Evolutionary conservation across 2,797 vertebrate species (phyloP).

Genomic region (Dendrocincla fuliginosa): DNA sequence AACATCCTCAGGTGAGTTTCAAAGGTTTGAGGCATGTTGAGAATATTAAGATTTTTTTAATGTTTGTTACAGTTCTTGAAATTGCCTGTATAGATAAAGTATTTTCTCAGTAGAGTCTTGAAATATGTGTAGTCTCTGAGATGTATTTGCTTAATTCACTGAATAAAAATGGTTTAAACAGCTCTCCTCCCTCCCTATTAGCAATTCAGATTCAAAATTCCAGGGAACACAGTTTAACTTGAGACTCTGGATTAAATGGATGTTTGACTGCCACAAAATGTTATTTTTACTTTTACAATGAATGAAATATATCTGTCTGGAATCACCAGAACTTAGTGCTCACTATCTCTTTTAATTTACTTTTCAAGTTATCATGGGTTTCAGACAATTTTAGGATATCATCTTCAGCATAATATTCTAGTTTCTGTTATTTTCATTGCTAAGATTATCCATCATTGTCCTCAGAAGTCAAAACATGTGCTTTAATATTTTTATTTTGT

Average conservation of each 20-base stretch:
- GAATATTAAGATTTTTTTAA: not conserved
- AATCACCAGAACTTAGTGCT: not conserved
- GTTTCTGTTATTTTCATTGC: not conserved
- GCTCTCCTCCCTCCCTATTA: not conserved
- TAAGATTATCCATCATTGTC: not conserved
- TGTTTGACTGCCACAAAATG: not conserved
- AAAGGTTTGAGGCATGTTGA: not conserved
- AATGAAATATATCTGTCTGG: not conserved
- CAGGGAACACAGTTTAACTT: not conserved
- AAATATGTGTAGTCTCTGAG: not conserved
- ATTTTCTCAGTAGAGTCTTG: not conserved
- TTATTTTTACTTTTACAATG: not conserved
- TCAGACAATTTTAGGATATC: not conserved
- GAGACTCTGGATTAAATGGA: not conserved
- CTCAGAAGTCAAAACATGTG: not conserved
- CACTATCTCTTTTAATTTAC: not conserved
- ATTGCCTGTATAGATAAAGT: not conserved
- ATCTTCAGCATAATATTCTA: not conserved
- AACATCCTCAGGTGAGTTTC: not conserved
- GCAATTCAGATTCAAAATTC: slow-evolving; percentile 21
- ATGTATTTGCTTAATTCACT: not conserved
- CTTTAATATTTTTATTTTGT: not conserved
- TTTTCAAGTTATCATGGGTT: not conserved
- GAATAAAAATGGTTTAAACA: slow-evolving; percentile 23
- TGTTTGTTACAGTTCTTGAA: not conserved